phyloP scores from a whole-genome alignment of 1,140 invertebrate species.

The Carposina sasakii region DNA sequence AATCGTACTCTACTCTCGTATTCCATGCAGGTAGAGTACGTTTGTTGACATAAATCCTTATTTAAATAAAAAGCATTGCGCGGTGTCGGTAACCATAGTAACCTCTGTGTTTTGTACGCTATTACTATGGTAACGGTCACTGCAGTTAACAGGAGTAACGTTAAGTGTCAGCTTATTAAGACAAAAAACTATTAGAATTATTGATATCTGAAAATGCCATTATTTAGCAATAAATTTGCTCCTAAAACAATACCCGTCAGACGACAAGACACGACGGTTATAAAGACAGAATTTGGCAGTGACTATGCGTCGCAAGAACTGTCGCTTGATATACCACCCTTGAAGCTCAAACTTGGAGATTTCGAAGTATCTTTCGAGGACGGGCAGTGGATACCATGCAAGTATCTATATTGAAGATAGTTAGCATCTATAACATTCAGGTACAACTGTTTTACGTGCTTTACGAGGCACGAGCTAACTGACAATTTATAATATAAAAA shows the following conservation, averaged over 20 bases:
- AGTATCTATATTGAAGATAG: no score
- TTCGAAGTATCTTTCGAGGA: conserved; percentile 77
- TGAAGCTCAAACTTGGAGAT: conserved; percentile 75
- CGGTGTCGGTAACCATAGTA: no score
- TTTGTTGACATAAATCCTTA: no score
- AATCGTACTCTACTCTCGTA: no score
- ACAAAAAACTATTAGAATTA: neutral
- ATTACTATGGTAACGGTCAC: conserved; percentile 32
- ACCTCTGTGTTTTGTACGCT: no score
- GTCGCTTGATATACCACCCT: conserved; percentile 72
- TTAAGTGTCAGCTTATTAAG: neutral
- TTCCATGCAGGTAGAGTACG: no score
- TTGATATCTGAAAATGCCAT: conserved; percentile 74
- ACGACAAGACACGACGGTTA: conserved; percentile 71
- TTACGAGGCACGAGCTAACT: no score
- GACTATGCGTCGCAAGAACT: conserved; percentile 75
- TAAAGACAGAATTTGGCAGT: conserved; percentile 74
- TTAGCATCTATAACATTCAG: no score
- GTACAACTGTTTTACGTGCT: no score
- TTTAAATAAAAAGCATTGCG: no score
- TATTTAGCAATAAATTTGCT: conserved; percentile 76
- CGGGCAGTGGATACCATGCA: conserved; percentile 79
- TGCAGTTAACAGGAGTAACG: no score
- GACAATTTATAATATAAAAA: no score
- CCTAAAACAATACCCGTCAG: conserved; percentile 75